These are phyloP conservation scores for Sebastes schlegelii DNA, from an alignment of 2,113 vertebrate species.

Conservation along the genomic window DNA sequence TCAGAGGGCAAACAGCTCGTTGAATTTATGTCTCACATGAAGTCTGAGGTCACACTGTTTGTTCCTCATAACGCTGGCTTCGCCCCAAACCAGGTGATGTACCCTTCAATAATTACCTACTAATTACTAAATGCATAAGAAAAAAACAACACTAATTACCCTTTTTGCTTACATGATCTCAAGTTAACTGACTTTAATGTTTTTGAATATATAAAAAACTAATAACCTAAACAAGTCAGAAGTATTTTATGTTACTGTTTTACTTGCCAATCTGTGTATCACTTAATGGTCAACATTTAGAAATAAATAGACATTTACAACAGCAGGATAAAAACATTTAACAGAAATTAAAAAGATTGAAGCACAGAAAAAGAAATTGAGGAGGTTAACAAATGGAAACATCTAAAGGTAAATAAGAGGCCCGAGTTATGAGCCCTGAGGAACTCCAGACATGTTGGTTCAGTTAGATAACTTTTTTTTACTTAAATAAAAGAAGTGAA, in stretches of 20 bases:
- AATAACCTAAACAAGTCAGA: background rate
- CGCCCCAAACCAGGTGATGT: conserved; percentile 84
- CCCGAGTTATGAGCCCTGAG: background rate
- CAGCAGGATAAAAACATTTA: background rate
- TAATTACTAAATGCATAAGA: background rate
- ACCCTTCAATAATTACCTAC: background rate
- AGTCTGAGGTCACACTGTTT: conserved; percentile 89
- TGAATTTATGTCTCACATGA: conserved; percentile 85
- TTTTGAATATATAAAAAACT: background rate
- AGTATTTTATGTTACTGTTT: background rate
- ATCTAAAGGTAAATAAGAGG: background rate
- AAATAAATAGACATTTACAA: background rate
- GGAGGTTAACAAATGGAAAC: too few relatives aligned
- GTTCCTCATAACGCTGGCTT: conserved; percentile 92
- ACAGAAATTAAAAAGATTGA: background rate
- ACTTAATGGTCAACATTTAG: background rate
- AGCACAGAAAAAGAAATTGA: background rate
- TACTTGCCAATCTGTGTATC: background rate
- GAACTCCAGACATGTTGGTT: background rate
- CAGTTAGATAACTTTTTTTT: too few relatives aligned
- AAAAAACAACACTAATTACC: background rate
- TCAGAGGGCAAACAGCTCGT: conserved; percentile 86
- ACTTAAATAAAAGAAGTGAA: too few relatives aligned
- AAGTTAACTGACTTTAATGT: background rate
- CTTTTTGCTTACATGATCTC: background rate